Evolutionary conservation across 1,140 invertebrate species (phyloP).

Genomic region (Dermatophagoides farinae): DNA sequence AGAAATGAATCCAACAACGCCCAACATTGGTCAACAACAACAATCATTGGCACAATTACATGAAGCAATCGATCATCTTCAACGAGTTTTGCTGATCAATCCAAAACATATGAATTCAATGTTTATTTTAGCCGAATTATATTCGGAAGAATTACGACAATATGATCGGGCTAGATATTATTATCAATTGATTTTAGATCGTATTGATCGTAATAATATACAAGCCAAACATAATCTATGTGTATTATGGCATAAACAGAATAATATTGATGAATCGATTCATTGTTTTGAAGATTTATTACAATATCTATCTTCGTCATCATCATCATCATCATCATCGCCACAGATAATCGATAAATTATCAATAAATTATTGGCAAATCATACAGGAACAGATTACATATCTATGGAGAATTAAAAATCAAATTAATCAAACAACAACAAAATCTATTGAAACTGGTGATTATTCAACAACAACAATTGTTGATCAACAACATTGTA

Average conservation of each 20-base stretch:
- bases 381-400: too few relatives aligned
- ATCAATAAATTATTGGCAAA: too few relatives aligned
- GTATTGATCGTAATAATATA: neutral
- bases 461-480: neutral
- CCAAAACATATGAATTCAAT: conserved; percentile 60
- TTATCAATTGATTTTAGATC: conserved; percentile 3
- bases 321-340: neutral
- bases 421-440: too few relatives aligned
- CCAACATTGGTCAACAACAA: neutral
- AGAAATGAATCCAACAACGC: conserved; percentile 27
- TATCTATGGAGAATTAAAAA: too few relatives aligned
- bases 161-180: neutral
- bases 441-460: too few relatives aligned
- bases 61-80: conserved; percentile 34
- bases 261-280: neutral
- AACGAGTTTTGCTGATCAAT: conserved; percentile 47
- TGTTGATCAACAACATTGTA: neutral
- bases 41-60: neutral
- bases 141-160: conserved; percentile 22
- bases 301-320: neutral
- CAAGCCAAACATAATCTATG: conserved; percentile 1
- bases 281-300: neutral
- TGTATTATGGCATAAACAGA: conserved; percentile 2
- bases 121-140: conserved; percentile 60
- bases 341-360: neutral